Evolutionary conservation across 2,888 invertebrate genomes (phyloP), one percentile per base, ranked within the genome.

Genomic region (Xestia ashworthii): DNA sequence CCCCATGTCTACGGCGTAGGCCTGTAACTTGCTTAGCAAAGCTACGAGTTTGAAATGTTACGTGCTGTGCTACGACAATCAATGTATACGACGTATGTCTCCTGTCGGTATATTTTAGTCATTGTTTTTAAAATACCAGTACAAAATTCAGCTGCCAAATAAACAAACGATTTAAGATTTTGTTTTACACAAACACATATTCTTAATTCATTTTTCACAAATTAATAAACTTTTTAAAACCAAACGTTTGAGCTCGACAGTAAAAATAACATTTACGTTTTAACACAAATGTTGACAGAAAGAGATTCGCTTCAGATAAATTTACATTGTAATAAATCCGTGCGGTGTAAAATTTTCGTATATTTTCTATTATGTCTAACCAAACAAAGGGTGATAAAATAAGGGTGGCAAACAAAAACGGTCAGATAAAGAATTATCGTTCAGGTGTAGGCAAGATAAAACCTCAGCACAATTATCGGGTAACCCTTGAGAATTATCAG

Each of bases 301-400:
- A 81, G 82, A 88, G 85, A 88, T 88, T 89, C 81, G 82, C 77
- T 85, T 84, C 71, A 80, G 88, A 88, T 89, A 89, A 83, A 88
- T 88, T 86, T 82, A 85, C 83, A 85, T 88, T 88, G 89, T 89
- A 82, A 88, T 86, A 88, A 88, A 88, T 87, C 81, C 74, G 68
- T 71, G 80, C 70, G 83, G 85, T 87, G 83, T 85, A 83, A 88
- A 88, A 88, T 87, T 82, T 88, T 85, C 82, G 81, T 84, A 82
- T 72, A 83, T 74, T 88, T 89, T 87, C 84, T 87, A 86, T 89
- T 86, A 88, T 87, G 82, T 88, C 68, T 77, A 85, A 74, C 76
- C 84, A 87, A 88, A 89, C 88, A 89, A 89, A 85, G 81, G 83
- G 77, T 25, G 68, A 79, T 82, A 84, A 82, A 80, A 81, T 77